Base-by-base conservation (phyloP, 2,888 invertebrate species). In the Stomorhina lunata region DNA sequence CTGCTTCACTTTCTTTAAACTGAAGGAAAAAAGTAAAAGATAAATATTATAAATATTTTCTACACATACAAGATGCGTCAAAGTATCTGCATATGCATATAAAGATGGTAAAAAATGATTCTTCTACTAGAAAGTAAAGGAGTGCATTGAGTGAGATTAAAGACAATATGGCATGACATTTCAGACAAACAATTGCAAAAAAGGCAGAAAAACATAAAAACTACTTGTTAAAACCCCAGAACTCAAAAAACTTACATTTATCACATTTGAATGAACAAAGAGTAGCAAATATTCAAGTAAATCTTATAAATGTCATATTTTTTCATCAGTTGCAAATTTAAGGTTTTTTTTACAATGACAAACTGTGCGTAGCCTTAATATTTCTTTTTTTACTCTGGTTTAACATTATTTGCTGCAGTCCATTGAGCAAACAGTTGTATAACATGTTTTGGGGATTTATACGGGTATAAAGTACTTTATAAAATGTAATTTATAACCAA, bases 391-490 rank as follows among this genome's bases (percentile, higher is more conserved):
- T n/a, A n/a, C n/a, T n/a, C n/a, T n/a, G n/a, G n/a, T n/a, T 2
- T 1, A 10, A 40, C 0, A 20, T 65, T n/a, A 25, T 55, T 12
- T 65, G 25, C 15, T 65, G 17, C 40, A 65, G 63, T 45, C 57
- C 72, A 79, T 66, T 65, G 71, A 79, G 65, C 34, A 71, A 48
- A 65, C 72, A 34, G 32, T 68, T 59, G 48, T 40, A 32, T 25
- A 32, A 55, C 15, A 65, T 65, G 15, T 73, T 61, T n/a, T 43
- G 12, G 9, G 43, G 55, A 65, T 75, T 75, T 65, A 43, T 73
- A 27, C n/a, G 48, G 50, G 48, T 27, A 2, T 15, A 63, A n/a
- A 15, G 53, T 25, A 32, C 25, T 66, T 57, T 57, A 34, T 57
- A 9, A 43, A 45, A n/a, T 17, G 32, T 10, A 63, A 63, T 43